Conservation (phyloP, 64 coral and sea anemone species). For the Dendrophyllia cribrosa region DNA sequence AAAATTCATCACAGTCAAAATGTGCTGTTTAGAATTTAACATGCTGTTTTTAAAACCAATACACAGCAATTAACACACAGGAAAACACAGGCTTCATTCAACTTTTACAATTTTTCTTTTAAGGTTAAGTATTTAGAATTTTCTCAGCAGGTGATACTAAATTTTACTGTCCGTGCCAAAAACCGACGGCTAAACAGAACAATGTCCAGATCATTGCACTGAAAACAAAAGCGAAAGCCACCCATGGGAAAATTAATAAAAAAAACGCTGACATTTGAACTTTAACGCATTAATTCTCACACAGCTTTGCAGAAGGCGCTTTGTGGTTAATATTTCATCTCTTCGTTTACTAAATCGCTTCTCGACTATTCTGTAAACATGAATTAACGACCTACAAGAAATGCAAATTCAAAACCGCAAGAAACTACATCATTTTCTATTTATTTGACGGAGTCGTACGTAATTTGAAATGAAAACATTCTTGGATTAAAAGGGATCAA, state of each 20-base stretch:
- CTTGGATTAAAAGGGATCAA: neutral
- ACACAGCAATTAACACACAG: neutral
- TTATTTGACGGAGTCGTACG: neutral
- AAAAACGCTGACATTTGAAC: neutral
- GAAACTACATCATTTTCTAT: neutral
- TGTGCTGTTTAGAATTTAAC: neutral
- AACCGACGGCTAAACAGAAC: neutral
- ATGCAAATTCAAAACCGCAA: conserved; percentile 14
- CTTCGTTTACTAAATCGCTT: neutral
- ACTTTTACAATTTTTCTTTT: conserved; percentile 12
- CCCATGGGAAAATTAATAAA: neutral
- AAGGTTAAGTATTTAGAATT: neutral
- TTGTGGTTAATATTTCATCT: neutral
- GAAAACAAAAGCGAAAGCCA: neutral
- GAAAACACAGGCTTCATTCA: neutral
- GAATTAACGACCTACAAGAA: neutral
- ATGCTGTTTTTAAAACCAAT: neutral
- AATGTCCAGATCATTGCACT: neutral
- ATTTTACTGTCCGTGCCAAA: neutral
- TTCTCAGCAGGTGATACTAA: neutral
- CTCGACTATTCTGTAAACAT: neutral
- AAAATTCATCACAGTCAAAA: neutral
- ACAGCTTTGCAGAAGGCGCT: too few species aligned
- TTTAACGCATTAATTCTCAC: neutral
- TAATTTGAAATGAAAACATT: conserved; percentile 13